phyloP scores from a whole-genome alignment of 2,888 invertebrate species.

The Tenthredo scrophulariae region DNA sequence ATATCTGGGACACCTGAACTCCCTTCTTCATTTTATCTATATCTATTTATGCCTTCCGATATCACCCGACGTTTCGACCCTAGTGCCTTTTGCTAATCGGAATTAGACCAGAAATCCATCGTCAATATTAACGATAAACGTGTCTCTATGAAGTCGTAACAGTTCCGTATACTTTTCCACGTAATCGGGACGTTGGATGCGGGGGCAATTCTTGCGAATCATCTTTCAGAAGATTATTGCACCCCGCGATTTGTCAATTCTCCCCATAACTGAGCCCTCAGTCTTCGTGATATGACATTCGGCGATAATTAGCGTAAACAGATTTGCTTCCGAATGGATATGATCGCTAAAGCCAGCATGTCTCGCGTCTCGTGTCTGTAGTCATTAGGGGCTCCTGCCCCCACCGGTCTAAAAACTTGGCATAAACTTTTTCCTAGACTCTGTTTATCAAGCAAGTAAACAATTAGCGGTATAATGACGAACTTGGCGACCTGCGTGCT shows the following conservation, averaged over 20 bases:
- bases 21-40: not conserved
- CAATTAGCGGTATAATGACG: conserved; percentile 47
- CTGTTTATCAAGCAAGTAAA: conserved; percentile 28
- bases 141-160: no score
- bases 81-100: not conserved
- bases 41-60: conserved; percentile 6
- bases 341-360: not conserved
- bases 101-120: not conserved
- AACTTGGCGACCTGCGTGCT: conserved; percentile 50
- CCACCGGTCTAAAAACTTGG: conserved; percentile 26
- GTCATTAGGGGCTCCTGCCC: conserved; percentile 19
- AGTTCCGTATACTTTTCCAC: no score
- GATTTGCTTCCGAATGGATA: not conserved
- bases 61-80: not conserved
- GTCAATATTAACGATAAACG: no score
- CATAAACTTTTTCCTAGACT: conserved; percentile 55
- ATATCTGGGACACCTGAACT: conserved; percentile 25
- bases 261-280: not conserved
- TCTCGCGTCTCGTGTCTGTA: conserved; percentile 41
- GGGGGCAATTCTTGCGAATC: not conserved
- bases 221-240: not conserved
- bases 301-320: not conserved
- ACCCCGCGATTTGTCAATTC: not conserved
- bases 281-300: not conserved
- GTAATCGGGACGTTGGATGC: no score